These are phyloP conservation scores for Parauchenoglanis ngamensis DNA, from an alignment of 2,797 vertebrate species.

Conservation along the genomic window DNA sequence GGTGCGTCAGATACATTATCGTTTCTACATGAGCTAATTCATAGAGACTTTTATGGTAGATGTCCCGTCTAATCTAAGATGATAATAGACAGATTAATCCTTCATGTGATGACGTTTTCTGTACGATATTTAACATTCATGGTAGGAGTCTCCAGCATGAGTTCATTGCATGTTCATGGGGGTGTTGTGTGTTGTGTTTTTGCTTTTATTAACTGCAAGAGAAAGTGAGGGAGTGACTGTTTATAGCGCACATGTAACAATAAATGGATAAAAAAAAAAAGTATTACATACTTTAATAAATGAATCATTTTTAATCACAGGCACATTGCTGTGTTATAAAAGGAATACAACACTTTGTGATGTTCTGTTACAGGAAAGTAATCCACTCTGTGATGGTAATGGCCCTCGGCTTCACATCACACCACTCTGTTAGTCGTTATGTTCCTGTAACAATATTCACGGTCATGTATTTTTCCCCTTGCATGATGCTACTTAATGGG, in stretches of 20 bases:
- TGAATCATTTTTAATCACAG: background rate
- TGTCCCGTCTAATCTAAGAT: background rate
- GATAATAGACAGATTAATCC: background rate
- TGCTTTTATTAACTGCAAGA: background rate
- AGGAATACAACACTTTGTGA: background rate
- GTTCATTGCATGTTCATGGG: no score
- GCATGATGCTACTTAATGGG: background rate
- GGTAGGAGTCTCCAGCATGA: background rate
- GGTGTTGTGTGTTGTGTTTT: background rate
- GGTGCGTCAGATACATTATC: background rate
- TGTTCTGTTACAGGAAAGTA: background rate
- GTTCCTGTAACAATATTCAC: background rate
- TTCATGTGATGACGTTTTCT: background rate
- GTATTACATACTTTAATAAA: background rate
- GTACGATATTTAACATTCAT: background rate
- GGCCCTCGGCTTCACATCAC: background rate
- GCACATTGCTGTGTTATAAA: background rate
- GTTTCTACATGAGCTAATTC: background rate
- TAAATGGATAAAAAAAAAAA: background rate
- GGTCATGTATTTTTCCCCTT: no score
- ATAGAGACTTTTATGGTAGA: background rate
- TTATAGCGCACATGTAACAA: background rate
- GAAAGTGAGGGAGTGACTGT: background rate
- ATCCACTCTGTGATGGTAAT: background rate
- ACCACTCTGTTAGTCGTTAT: background rate